Percentiles rank a stretch among this genome's conserved stretches.
Conservation (phyloP, 2,888 invertebrate genomes). For the Seira ritae region DNA sequence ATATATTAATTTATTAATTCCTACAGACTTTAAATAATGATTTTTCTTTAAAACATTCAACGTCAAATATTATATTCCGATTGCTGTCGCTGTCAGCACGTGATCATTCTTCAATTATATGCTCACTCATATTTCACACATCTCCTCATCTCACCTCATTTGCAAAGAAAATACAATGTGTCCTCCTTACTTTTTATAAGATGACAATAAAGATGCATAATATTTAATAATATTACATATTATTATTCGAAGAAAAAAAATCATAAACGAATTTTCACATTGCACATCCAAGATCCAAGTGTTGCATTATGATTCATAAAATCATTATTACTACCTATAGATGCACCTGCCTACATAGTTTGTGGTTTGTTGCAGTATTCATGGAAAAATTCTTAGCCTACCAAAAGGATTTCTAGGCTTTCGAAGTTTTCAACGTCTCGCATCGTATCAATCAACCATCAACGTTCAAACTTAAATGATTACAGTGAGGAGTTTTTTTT, state of each 20-base stretch:
- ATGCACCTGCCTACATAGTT: no score
- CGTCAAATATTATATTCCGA: no score
- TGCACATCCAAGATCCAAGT: not conserved
- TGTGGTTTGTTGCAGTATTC: not conserved
- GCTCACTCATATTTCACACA: not conserved
- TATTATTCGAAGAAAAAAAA: not conserved
- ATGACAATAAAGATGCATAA: not conserved
- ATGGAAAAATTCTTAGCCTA: not conserved
- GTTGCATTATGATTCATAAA: not conserved
- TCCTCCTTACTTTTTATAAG: not conserved
- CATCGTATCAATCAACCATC: not conserved
- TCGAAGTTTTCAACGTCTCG: no score
- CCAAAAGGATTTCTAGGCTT: not conserved
- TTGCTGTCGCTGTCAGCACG: no score
- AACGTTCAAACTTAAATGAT: not conserved
- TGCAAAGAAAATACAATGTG: not conserved
- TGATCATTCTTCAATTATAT: no score
- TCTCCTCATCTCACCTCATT: not conserved
- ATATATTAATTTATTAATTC: no score
- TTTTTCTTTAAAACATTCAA: no score
- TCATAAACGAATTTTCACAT: not conserved
- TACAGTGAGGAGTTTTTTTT: not conserved
- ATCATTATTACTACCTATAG: not conserved
- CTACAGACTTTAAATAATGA: no score
- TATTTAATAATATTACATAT: no score